Evolutionary conservation across 2,888 invertebrate genomes (phyloP), one percentile per base, ranked within the genome.

Genomic region (Desoria tigrina): DNA sequence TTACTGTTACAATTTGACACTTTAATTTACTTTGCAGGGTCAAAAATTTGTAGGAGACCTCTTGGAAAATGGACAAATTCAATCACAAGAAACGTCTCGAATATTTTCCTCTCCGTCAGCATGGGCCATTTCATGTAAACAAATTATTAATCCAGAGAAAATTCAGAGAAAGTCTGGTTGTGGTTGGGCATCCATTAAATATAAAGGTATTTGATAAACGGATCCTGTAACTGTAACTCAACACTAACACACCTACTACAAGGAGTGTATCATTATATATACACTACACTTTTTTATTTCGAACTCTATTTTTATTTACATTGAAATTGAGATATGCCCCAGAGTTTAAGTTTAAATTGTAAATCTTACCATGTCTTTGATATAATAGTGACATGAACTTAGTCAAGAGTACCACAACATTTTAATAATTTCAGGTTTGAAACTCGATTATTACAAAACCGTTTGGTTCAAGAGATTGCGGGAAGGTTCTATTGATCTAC

Each of bases 71-170:
- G 94, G 94, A 16, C 91, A 91, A 84, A 94, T 94, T 64, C 87
- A 88, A 80, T 91, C 91, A 18, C 90, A 90, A 80, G 93, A 93
- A 80, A 91, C 92, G 42, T 90, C 90, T 79, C 89, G 91, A 69
- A 86, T 91, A 77, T 94, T 92, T 79, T 87, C 90, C 69, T 92
- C 93, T 1, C 94, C 94, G 1, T 92, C 92, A 77, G 92, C 94
- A 1, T 94, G 94, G 94, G 94, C 93, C 0, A 90, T 92, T 79
- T 90, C 92, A 78, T 94, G 94, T 78, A 94, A 94, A 79, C 85
- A 91, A 73, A 90, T 92, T 64, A 90, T 94, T 58, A 93, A 94
- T 81, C 93, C 94, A 0, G 90, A 90, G 71, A 93, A 93, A 80
- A 73, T 72, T 53, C 63, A 67, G 50, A 58, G 74, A 26, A 90